Conservation (phyloP, 2,888 invertebrate genomes). For the Tortrix viridana region DNA sequence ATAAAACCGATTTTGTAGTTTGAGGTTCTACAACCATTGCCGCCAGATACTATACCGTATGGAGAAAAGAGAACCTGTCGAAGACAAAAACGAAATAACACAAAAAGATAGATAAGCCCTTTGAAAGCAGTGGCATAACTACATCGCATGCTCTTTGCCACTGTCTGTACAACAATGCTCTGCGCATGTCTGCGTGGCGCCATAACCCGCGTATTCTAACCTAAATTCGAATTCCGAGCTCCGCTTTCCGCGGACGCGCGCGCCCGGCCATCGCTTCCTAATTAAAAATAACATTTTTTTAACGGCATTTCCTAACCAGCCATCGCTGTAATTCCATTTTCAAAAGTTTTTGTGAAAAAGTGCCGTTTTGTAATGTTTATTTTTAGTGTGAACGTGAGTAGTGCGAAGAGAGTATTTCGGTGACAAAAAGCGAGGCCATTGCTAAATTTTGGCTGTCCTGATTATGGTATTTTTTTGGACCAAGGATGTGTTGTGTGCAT, state of each 20-base stretch:
- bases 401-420: constrained; percentile 60
- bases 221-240: constrained; percentile 79
- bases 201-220: constrained; percentile 79
- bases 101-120: not conserved
- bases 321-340: constrained; percentile 27
- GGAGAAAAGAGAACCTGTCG: no score
- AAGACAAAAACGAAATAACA: no score
- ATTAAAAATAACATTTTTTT: constrained; percentile 73
- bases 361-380: constrained; percentile 57
- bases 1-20: no score
- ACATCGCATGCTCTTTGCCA: constrained; percentile 57
- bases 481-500: constrained; percentile 54
- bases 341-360: constrained; percentile 32
- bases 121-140: not conserved
- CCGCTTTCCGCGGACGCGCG: constrained; percentile 69
- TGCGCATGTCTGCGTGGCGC: constrained; percentile 77
- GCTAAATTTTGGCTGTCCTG: constrained; percentile 44
- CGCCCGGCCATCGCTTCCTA: constrained; percentile 67
- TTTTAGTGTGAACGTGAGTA: constrained; percentile 58
- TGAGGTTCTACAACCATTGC: no score
- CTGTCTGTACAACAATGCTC: constrained; percentile 48
- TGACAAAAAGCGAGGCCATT: constrained; percentile 60
- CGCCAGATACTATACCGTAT: no score
- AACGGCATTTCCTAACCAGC: constrained; percentile 44
- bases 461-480: constrained; percentile 40